Percentiles rank a stretch among this genome's conserved stretches.
Evolutionary conservation across 2,888 invertebrate species (phyloP).

Genomic region (Catocala nupta): DNA sequence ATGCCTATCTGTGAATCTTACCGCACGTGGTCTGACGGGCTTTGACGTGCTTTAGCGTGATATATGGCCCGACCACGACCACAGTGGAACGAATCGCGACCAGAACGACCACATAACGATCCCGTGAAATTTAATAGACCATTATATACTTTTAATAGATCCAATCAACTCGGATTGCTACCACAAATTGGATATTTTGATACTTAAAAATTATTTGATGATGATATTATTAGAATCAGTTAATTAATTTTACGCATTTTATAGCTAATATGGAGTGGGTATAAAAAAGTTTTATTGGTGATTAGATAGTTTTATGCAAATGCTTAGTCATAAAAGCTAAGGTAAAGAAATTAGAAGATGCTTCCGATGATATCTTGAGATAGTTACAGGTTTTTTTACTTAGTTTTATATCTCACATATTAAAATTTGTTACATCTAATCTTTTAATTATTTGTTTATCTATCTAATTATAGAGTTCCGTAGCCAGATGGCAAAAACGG

Average conservation of each 20-base stretch:
- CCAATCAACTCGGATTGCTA: slow-evolving; percentile 35
- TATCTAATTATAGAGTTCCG: no score
- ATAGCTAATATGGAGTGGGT: slow-evolving; percentile 32
- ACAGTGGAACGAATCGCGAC: slow-evolving; percentile 40
- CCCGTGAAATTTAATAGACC: slow-evolving; percentile 42
- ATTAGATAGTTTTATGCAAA: slow-evolving; percentile 19
- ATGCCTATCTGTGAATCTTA: slow-evolving; percentile 69
- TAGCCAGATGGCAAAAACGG: no score
- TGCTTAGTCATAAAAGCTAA: slow-evolving; percentile 19
- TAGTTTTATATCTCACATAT: no score
- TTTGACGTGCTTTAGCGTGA: slow-evolving; percentile 52
- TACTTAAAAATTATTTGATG: slow-evolving; percentile 45
- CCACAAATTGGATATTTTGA: slow-evolving; percentile 46
- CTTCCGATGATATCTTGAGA: slow-evolving; percentile 1
- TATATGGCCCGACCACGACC: slow-evolving; percentile 33
- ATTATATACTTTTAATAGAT: slow-evolving; percentile 30
- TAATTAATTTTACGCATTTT: slow-evolving; percentile 42
- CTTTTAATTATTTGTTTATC: no score
- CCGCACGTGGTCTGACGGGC: slow-evolving; percentile 55
- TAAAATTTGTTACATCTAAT: no score
- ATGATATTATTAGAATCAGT: slow-evolving; percentile 33
- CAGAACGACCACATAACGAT: slow-evolving; percentile 29
- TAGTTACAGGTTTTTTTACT: neutral
- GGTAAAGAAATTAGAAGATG: slow-evolving; percentile 5
- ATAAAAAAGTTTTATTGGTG: slow-evolving; percentile 20